phyloP scores from a whole-genome alignment of 2,113 vertebrate species.

The Desmodus rotundus region DNA sequence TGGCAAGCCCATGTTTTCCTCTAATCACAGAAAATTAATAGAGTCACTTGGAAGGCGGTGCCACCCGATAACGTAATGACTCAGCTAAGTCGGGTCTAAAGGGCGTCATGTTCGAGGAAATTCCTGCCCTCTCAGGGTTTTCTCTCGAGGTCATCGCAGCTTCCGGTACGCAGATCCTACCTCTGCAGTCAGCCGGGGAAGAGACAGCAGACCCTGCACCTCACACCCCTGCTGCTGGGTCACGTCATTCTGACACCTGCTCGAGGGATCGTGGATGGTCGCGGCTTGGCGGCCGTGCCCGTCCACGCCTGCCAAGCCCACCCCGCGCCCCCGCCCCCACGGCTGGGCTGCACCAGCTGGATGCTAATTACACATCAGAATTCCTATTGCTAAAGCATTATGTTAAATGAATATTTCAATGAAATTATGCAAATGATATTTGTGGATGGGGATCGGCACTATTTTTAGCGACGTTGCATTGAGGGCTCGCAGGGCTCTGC shows the following conservation, averaged over 20 bases:
- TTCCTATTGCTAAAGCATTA: neutral
- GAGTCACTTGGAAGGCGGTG: neutral
- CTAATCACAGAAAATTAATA: neutral
- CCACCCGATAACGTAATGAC: neutral
- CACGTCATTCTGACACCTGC: neutral
- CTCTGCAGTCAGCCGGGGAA: neutral
- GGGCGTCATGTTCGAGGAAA: neutral
- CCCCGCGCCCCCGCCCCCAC: neutral
- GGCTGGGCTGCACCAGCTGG: neutral
- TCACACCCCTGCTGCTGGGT: no score
- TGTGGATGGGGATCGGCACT: neutral
- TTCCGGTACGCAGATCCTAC: neutral
- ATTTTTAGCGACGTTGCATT: neutral
- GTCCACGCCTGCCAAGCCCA: neutral
- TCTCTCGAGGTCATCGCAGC: neutral
- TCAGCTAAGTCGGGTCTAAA: neutral
- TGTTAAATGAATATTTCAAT: constrained; percentile 5
- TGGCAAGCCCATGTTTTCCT: neutral
- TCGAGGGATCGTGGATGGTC: neutral
- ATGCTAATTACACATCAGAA: neutral
- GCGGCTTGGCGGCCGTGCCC: fast-evolving
- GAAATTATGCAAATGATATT: neutral
- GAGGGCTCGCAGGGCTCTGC: neutral
- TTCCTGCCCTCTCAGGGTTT: fast-evolving
- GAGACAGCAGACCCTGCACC: neutral